phyloP scores from a whole-genome alignment of 1,140 invertebrate genomes.

The Triops longicaudatus region DNA sequence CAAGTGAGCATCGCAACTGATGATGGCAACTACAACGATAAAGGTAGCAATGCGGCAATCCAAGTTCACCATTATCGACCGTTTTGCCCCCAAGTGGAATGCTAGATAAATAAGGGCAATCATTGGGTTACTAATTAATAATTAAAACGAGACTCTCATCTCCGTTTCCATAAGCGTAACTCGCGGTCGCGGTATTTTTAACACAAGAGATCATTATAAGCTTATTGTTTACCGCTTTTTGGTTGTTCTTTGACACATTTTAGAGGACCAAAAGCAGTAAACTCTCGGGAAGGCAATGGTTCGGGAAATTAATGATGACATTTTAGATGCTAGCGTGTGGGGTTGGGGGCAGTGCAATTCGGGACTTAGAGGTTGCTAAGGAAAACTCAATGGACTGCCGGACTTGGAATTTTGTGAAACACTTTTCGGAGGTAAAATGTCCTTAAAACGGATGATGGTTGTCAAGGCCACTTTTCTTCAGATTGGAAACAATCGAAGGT shows the following conservation, averaged over 20 bases:
- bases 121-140: not conserved
- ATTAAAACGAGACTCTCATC: not conserved
- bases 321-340: slow-evolving; percentile 4
- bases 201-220: not conserved
- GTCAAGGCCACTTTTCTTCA: not conserved
- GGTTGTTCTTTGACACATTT: no score
- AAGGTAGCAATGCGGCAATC: slow-evolving; percentile 1
- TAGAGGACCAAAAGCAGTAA: not conserved
- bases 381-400: not conserved
- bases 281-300: not conserved
- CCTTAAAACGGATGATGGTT: not conserved
- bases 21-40: not conserved
- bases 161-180: not conserved
- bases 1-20: not conserved
- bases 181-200: not conserved
- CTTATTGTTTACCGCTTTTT: not conserved
- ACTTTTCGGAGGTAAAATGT: not conserved
- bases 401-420: not conserved
- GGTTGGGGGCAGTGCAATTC: not conserved
- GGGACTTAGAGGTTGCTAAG: not conserved
- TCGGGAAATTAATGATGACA: not conserved
- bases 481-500: not conserved
- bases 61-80: slow-evolving; percentile 14
- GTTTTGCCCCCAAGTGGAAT: not conserved
- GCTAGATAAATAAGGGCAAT: not conserved